These are phyloP conservation scores for Anodontia alba DNA, from an alignment of 2,888 invertebrate species.

Conservation along the genomic window DNA sequence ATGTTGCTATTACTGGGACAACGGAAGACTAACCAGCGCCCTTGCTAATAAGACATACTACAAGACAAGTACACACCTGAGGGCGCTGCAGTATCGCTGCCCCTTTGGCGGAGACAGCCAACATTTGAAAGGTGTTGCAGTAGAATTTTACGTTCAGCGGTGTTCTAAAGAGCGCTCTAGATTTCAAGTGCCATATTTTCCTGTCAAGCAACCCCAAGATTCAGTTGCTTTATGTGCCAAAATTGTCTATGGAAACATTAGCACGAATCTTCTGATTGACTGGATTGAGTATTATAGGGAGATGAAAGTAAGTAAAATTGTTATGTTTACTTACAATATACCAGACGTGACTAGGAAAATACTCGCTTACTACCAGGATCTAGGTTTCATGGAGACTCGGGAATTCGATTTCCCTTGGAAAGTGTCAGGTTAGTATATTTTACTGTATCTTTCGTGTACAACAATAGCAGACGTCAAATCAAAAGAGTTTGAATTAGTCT, in stretches of 20 bases:
- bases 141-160: constrained; percentile 22
- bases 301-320: constrained; percentile 45
- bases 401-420: constrained; percentile 52
- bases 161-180: constrained; percentile 18
- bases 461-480: too few relatives aligned
- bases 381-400: constrained; percentile 36
- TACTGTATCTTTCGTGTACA: too few relatives aligned
- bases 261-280: constrained; percentile 36
- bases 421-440: constrained; percentile 20
- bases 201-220: constrained; percentile 9
- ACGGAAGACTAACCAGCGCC: not conserved
- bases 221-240: constrained; percentile 51
- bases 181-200: constrained; percentile 23
- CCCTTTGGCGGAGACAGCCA: constrained; percentile 27
- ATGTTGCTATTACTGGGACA: constrained; percentile 4
- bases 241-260: constrained; percentile 47
- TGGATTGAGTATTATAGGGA: constrained; percentile 53
- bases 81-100: constrained; percentile 34
- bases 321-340: constrained; percentile 43
- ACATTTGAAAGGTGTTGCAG: constrained; percentile 27
- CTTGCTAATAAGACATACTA: not conserved
- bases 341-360: constrained; percentile 20
- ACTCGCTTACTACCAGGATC: constrained; percentile 28
- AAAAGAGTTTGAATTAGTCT: too few relatives aligned
- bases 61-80: not conserved